Evolutionary conservation across 2,888 invertebrate genomes (phyloP), one percentile per base, ranked within the genome.

Genomic region (Crossocerus cetratus): DNA sequence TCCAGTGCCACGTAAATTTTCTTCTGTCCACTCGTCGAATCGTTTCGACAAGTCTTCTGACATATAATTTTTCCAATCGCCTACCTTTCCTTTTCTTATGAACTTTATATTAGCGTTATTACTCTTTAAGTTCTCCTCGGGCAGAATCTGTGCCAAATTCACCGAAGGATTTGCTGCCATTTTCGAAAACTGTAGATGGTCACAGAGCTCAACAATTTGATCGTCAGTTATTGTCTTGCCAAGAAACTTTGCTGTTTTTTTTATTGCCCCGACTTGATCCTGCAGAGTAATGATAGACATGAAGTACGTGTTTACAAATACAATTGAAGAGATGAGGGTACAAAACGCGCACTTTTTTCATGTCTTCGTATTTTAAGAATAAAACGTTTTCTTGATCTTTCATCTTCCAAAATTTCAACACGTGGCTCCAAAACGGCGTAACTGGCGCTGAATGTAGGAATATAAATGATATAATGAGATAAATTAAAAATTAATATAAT

Each of bases 141-240:
- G 92, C 11, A 95, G 89, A 49, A 95, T 90, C 2, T 92, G 91
- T 72, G 95, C 94, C 82, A 95, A 89, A 84, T 97, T 97, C 0
- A 96, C 94, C 1, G 95, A 94, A 22, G 95, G 93, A 89, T 97
- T 97, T 0, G 92, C 91, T 84, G 94, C 94, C 97, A 98, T 97
- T 81, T 93, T 94, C 62, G 94, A 92, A 88, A 97, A 97, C 58
- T 94, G 94, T 20, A 97, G 92, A 86, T 97, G 95, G 2, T 95
- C 93, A 72, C 93, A 93, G 0, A 97, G 92, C n/a, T 91, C 82
- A 2, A 92, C 90, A 1, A 96, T 91, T 83, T 96, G 93, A 3
- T 93, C 93, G 0, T 95, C 94, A 0, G 92, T 92, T 16, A 96
- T 89, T 11, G 90, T 87, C 86, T 95, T 95, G 4, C 93, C 93